These are phyloP conservation scores for Lithophane semibrunnea DNA, from an alignment of 2,888 invertebrate species.

Conservation along the genomic window DNA sequence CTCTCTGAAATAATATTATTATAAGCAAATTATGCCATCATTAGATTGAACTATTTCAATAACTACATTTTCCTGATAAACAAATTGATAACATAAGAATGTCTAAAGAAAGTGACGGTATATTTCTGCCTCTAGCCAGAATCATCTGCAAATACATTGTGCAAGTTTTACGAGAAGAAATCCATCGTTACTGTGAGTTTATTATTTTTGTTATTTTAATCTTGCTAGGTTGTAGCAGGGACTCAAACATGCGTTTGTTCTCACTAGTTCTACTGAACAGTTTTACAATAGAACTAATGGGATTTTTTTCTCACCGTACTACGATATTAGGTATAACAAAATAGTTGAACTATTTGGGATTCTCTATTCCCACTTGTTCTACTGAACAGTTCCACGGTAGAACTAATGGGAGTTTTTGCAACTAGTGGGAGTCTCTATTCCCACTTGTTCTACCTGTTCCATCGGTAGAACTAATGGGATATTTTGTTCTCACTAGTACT, in stretches of 20 bases:
- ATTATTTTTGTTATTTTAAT: constrained; percentile 22
- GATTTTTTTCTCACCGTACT: too few relatives aligned
- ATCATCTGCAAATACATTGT: constrained; percentile 75
- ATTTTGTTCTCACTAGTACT: too few relatives aligned
- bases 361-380: too few relatives aligned
- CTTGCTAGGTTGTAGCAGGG: constrained; percentile 29
- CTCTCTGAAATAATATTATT: background rate
- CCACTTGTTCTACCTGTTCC: too few relatives aligned
- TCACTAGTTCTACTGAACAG: too few relatives aligned
- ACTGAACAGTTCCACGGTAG: too few relatives aligned
- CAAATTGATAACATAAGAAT: constrained; percentile 62
- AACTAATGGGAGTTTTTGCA: too few relatives aligned
- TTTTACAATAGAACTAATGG: too few relatives aligned
- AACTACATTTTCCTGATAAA: background rate
- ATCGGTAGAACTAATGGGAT: too few relatives aligned
- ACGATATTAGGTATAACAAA: too few relatives aligned
- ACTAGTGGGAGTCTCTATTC: too few relatives aligned
- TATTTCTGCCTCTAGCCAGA: constrained; percentile 76
- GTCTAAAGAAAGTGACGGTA: constrained; percentile 81
- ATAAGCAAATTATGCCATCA: background rate
- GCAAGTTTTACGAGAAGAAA: constrained; percentile 77
- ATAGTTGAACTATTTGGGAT: too few relatives aligned
- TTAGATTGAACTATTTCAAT: background rate
- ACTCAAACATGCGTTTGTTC: background rate
- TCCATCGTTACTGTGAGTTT: constrained; percentile 74